Evolutionary conservation across 2,113 vertebrate genomes (phyloP).

Genomic region (Orientallactaga bullata): DNA sequence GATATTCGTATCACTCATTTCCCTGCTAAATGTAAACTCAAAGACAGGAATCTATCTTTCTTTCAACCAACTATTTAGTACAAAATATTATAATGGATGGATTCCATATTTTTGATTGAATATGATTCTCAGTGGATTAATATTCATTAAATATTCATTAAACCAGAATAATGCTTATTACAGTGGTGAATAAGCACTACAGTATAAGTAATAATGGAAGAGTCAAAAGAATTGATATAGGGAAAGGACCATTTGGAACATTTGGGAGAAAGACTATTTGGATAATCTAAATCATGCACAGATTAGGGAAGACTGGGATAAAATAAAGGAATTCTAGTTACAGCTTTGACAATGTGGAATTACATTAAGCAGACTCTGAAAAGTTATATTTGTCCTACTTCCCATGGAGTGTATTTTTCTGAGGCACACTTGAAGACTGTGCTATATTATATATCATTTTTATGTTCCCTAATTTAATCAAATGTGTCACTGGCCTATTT

Average conservation of each 20-base stretch:
- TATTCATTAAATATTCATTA: slow-evolving; percentile 31
- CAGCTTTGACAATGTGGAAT: not conserved
- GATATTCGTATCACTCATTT: not conserved
- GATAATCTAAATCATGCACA: not conserved
- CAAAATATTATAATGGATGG: not conserved
- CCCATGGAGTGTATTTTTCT: not conserved
- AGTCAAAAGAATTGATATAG: not conserved
- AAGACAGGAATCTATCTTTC: not conserved
- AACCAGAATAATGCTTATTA: not conserved
- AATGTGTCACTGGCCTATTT: not conserved
- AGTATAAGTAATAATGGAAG: not conserved
- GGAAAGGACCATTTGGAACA: not conserved
- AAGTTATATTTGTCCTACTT: not conserved
- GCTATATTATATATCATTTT: not conserved
- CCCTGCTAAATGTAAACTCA: not conserved
- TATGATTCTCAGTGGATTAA: slow-evolving; percentile 4
- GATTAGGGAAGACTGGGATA: not conserved
- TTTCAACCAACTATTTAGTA: not conserved
- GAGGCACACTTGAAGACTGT: not conserved
- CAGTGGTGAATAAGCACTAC: not conserved
- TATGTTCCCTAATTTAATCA: slow-evolving; percentile 47
- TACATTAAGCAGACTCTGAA: not conserved
- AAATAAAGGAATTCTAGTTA: not conserved
- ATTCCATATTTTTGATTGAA: not conserved
- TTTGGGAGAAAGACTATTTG: not conserved